Evolutionary conservation across 2,888 invertebrate species (phyloP).

Genomic region (Ephialtes manifestator): DNA sequence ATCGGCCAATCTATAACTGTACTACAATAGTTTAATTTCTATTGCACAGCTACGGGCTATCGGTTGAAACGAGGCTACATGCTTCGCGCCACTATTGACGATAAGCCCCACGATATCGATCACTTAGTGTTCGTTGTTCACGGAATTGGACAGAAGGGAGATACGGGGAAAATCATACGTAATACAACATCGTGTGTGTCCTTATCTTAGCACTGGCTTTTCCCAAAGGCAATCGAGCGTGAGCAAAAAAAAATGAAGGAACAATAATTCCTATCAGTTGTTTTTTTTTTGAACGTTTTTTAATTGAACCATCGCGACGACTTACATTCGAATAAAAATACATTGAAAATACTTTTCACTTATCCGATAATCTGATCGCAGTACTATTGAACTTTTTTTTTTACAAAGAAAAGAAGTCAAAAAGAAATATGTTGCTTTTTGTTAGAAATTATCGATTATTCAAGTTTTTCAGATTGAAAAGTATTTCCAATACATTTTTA

Average conservation of each 20-base stretch:
- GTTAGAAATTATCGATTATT: too few relatives aligned
- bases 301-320: too few relatives aligned
- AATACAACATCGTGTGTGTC: conserved; percentile 87
- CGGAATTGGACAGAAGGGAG: conserved; percentile 91
- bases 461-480: too few relatives aligned
- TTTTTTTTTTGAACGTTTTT: too few relatives aligned
- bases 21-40: not conserved
- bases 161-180: conserved; percentile 89
- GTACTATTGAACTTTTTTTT: too few relatives aligned
- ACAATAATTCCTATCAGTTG: not conserved
- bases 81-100: conserved; percentile 87
- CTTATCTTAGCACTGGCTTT: conserved; percentile 64
- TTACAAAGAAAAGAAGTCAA: too few relatives aligned
- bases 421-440: too few relatives aligned
- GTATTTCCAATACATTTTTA: not conserved
- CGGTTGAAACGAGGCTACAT: conserved; percentile 88
- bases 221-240: conserved; percentile 67
- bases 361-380: too few relatives aligned
- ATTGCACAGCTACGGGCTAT: conserved; percentile 86
- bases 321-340: too few relatives aligned
- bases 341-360: too few relatives aligned
- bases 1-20: not conserved
- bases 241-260: conserved; percentile 4
- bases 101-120: conserved; percentile 89
- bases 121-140: conserved; percentile 91